Evolutionary conservation across 2,797 vertebrate species (phyloP).

Genomic region (Peromyscus aztecus): DNA sequence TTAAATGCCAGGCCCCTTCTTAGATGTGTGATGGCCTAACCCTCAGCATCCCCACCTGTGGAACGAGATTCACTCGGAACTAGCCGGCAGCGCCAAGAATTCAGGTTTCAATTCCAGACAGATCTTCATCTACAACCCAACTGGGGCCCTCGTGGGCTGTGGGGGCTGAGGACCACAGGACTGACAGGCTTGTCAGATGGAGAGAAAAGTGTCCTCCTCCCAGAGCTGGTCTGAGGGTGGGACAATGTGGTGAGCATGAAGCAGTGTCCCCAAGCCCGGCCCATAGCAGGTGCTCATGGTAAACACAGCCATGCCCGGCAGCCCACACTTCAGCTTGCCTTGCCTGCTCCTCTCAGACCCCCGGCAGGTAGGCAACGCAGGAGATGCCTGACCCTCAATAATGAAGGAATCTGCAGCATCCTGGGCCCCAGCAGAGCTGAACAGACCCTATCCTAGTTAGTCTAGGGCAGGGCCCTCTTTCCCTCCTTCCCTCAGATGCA

Average conservation of each 20-base stretch:
- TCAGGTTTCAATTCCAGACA: background rate
- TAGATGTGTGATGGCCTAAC: background rate
- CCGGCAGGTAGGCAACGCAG: accelerated
- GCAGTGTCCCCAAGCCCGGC: background rate
- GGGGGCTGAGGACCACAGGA: background rate
- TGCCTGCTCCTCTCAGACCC: background rate
- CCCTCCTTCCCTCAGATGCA: background rate
- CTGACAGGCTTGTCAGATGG: background rate
- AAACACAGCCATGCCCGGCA: too few relatives aligned
- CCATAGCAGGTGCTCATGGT: accelerated
- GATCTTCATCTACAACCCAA: background rate
- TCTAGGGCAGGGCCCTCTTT: too few relatives aligned
- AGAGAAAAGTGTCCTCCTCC: background rate
- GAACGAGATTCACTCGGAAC: background rate
- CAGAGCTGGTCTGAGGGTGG: background rate
- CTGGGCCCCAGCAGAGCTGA: background rate
- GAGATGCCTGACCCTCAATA: background rate
- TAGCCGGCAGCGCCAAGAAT: background rate
- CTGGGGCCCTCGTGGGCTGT: background rate
- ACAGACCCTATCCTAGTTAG: background rate
- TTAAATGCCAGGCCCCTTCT: background rate
- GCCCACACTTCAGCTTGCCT: background rate
- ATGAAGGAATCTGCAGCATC: background rate
- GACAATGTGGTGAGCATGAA: accelerated
- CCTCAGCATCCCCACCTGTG: background rate